These are phyloP conservation scores for Malurus leucopterus DNA, from an alignment of 2,797 vertebrate genomes.

Conservation along the genomic window DNA sequence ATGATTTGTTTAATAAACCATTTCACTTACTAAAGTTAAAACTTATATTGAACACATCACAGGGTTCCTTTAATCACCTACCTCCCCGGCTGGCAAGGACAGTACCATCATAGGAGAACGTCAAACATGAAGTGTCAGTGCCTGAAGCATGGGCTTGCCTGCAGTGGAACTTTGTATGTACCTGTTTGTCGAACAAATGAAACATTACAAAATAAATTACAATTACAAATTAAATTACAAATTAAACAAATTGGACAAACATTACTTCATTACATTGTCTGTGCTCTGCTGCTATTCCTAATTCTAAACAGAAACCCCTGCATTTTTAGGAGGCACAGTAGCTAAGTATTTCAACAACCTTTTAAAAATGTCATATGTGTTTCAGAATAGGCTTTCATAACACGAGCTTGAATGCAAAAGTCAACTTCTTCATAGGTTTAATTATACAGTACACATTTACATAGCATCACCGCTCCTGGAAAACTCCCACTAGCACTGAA, in stretches of 20 bases:
- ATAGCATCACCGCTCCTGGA: background rate
- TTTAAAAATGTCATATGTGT: background rate
- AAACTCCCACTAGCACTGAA: background rate
- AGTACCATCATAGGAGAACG: conserved; percentile 91
- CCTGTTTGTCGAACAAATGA: conserved; percentile 70
- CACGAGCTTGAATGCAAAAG: background rate
- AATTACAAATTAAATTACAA: background rate
- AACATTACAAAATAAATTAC: background rate
- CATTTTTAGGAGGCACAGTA: background rate
- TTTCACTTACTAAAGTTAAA: background rate
- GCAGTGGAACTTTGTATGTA: conserved; percentile 96
- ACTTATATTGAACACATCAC: background rate
- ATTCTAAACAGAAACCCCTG: background rate
- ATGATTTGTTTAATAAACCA: background rate
- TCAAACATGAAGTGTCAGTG: conserved; percentile 87
- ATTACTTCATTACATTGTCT: background rate
- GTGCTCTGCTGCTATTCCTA: background rate
- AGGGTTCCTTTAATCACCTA: conserved; percentile 62
- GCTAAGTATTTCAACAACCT: background rate
- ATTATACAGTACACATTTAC: background rate
- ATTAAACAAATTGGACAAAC: background rate
- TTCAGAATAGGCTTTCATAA: background rate
- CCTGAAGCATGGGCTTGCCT: conserved; percentile 88
- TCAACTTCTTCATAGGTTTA: background rate
- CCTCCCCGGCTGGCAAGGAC: conserved; percentile 92